Conservation (phyloP, 2,797 vertebrate genomes). For the Leucoraja ocellata region DNA sequence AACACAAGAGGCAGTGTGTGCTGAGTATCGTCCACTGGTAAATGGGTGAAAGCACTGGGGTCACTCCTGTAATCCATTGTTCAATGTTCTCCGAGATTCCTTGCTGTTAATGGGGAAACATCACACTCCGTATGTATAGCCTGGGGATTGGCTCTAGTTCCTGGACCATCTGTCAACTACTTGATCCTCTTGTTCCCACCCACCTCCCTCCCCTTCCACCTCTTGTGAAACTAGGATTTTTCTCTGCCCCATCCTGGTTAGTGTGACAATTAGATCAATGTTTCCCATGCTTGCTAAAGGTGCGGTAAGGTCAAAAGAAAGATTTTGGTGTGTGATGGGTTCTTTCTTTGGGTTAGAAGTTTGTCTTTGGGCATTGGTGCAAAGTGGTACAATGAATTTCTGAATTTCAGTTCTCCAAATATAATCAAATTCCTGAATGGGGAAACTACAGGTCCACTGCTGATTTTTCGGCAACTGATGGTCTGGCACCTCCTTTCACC, state of each 20-base stretch:
- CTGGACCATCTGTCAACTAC: not conserved
- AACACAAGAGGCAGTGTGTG: not conserved
- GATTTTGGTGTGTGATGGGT: not conserved
- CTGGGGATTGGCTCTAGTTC: not conserved
- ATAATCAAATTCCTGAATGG: too few species aligned
- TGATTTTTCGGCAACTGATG: too few species aligned
- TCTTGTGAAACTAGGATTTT: too few species aligned
- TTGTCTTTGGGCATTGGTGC: too few species aligned
- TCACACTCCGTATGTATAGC: not conserved
- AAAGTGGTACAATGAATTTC: too few species aligned
- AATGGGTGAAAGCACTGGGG: not conserved
- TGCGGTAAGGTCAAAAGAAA: not conserved
- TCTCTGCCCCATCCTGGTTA: not conserved
- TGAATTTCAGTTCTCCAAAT: too few species aligned
- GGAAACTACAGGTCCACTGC: too few species aligned
- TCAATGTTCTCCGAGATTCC: not conserved
- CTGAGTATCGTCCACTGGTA: not conserved
- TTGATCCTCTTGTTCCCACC: not conserved
- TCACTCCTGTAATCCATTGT: not conserved
- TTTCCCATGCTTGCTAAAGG: not conserved
- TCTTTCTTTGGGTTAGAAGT: not conserved
- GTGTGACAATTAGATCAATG: too few species aligned
- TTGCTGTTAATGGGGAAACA: not conserved
- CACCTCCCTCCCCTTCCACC: too few species aligned
- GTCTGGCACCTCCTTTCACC: too few species aligned